These are phyloP conservation scores for Ianthella basta DNA, from an alignment of 37 sponge, comb jelly and placozoan species.

Conservation along the genomic window DNA sequence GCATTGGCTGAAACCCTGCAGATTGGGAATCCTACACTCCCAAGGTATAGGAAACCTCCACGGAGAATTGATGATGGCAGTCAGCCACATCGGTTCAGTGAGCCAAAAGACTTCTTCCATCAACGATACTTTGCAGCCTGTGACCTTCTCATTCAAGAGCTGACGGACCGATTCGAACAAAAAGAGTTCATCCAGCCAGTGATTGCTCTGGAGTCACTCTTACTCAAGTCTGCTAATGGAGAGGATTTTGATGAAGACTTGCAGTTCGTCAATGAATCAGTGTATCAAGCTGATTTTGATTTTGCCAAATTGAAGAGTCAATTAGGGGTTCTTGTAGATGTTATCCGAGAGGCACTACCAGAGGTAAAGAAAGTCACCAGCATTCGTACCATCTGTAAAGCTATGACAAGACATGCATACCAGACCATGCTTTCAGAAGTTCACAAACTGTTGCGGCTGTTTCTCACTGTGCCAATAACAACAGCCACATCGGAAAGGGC, in stretches of 20 bases:
- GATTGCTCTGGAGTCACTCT: not conserved
- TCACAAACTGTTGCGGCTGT: not conserved
- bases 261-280: not conserved
- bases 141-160: constrained; percentile 10
- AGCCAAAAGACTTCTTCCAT: constrained; percentile 31
- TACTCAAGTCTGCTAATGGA: constrained; percentile 1
- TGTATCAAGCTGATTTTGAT: constrained; percentile 5
- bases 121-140: not conserved
- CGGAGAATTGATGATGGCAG: constrained; percentile 49
- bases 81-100: constrained; percentile 37
- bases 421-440: not conserved
- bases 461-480: not conserved
- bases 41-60: constrained; percentile 55
- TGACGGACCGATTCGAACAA: not conserved
- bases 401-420: not conserved
- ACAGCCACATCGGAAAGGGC: constrained; percentile 6
- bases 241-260: not conserved
- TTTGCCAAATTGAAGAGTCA: not conserved
- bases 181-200: constrained; percentile 6
- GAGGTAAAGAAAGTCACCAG: constrained; percentile 1
- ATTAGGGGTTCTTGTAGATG: constrained; percentile 1
- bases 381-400: not conserved
- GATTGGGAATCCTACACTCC: constrained; percentile 47
- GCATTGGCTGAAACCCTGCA: constrained; percentile 17
- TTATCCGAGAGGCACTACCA: not conserved